Conservation (phyloP, 2,113 vertebrate genomes). For the Dipodomys merriami region DNA sequence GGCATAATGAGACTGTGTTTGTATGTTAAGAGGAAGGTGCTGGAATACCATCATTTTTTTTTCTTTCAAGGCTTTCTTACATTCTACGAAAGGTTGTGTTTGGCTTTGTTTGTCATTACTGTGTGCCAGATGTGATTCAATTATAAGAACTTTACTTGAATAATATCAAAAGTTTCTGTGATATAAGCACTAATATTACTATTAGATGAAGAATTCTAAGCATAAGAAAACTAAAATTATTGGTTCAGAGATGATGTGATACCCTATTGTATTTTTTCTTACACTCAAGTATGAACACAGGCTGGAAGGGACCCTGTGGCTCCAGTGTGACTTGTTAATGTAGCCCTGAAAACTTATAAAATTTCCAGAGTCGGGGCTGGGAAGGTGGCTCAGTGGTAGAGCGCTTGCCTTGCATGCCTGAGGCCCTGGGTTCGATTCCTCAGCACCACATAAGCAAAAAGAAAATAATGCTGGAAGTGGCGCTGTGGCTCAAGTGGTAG, state of each 20-base stretch:
- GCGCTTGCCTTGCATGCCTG: too few species aligned
- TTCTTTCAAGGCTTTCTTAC: conserved; percentile 5
- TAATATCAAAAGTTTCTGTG: neutral
- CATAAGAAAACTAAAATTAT: conserved; percentile 23
- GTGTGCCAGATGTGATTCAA: neutral
- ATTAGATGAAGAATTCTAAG: conserved; percentile 31
- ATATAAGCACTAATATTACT: neutral
- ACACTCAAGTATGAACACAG: neutral
- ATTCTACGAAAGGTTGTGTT: neutral
- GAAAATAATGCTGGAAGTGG: too few species aligned
- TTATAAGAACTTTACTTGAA: conserved; percentile 20
- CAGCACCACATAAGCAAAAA: too few species aligned
- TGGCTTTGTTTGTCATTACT: conserved; percentile 5
- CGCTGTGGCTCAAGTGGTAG: too few species aligned
- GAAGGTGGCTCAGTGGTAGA: too few species aligned
- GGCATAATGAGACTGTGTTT: neutral
- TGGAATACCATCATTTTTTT: neutral
- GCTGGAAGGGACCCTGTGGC: neutral
- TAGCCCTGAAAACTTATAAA: neutral
- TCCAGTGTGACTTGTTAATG: neutral
- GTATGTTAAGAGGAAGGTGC: neutral
- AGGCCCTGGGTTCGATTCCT: too few species aligned
- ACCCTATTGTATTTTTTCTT: neutral
- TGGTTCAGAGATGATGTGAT: conserved; percentile 28
- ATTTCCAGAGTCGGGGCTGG: neutral